Base-by-base conservation (phyloP, 1,140 invertebrate genomes). In the Lanistes nyassanus region DNA sequence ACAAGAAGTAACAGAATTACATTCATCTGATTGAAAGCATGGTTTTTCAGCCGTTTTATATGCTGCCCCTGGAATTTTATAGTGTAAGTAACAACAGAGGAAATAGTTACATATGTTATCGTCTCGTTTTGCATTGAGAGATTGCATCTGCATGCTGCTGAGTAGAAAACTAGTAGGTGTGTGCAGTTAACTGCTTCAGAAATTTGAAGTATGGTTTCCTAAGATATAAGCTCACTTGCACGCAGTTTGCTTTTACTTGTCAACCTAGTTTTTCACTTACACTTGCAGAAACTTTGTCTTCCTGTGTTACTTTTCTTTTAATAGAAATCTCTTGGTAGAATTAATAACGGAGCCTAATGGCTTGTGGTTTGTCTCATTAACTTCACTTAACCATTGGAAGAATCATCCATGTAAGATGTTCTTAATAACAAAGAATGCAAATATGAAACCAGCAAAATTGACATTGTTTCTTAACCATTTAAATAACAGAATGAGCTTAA, bases 1-100 rank as follows among this genome's bases (percentile, higher is more conserved):
- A 1, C 13, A 9, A 11, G 58, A 60, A 34, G 7, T n/a, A n/a
- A n/a, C n/a, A n/a, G 31, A 29, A 34, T 9, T 60, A 31, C n/a
- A 9, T n/a, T 26, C n/a, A 34, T 11, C n/a, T 60, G 29, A 66
- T 37, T 34, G 13, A n/a, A 16, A 66, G 72, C 42, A 66, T 74
- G 72, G 13, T 66, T 29, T 74, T 74, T 65, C 72, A 74, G 60
- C 64, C 47, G 3, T 53, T 74, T 74, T 74, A 66, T 60, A 74
- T 74, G 72, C 72, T 39, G 42, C 64, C 42, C 13, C 39, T 39
- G 70, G 70, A 72, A 29, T 21, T 31, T 72, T 58, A 56, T 51
- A 56, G 56, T 72, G 70, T 72, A 72, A 72, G 70, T 72, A 72
- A 72, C 26, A 39, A 47, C 16, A 62, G 26, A 47, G 26, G 21